Conservation (phyloP, 2,113 vertebrate genomes). For the Alligator sinensis region DNA sequence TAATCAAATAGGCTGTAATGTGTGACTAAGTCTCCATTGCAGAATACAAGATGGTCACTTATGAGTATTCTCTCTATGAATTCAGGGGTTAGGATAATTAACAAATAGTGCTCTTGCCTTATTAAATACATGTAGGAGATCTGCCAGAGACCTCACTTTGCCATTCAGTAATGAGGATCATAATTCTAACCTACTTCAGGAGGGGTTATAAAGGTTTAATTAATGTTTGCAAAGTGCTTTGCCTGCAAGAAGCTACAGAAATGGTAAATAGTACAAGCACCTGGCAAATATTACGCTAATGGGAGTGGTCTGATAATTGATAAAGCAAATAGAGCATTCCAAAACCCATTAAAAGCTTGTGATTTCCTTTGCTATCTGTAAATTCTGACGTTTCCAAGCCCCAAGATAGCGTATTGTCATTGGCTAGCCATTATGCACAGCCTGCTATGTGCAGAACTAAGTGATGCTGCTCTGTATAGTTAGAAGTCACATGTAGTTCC, state of each 20-base stretch:
- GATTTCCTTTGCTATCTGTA: background rate
- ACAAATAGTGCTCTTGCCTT: no score
- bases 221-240: background rate
- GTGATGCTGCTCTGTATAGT: background rate
- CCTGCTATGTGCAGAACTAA: background rate
- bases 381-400: background rate
- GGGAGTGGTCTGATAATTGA: background rate
- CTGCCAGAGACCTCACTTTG: no score
- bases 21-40: no score
- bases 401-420: background rate
- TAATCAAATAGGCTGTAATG: no score
- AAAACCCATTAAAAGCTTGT: background rate
- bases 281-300: background rate
- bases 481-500: background rate
- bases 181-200: background rate
- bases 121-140: no score
- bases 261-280: background rate
- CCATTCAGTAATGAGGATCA: background rate
- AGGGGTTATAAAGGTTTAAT: background rate
- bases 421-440: background rate
- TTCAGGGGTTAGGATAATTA: no score
- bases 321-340: background rate
- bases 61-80: no score
- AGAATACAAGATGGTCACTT: no score
- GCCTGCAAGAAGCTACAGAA: background rate